Base-by-base conservation (phyloP, 2,113 vertebrate genomes). In the Leiothrix lutea region DNA sequence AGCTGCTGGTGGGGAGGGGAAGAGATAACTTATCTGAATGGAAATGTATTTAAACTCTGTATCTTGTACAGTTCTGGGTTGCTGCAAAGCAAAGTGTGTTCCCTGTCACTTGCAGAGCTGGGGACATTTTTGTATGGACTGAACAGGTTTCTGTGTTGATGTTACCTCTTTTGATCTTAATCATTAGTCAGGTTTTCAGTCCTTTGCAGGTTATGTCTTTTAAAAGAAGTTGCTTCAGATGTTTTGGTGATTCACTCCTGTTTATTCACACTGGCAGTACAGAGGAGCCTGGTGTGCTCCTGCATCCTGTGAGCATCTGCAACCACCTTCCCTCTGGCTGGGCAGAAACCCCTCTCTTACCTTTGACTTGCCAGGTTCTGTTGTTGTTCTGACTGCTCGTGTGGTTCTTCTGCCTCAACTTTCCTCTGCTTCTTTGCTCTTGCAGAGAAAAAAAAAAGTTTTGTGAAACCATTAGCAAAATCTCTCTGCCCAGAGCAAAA, bases 21-120 rank as follows among this genome's bases (percentile, higher is more conserved):
- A 94, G 80, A 90, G 89, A 91, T 36, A 91, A 67, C 26, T 85
- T 94, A 74, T 81, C 91, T 94, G 93, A 94, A 70, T 91, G 58
- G 89, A 72, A 94, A 85, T 74, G 38, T 74, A 70, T 94, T 95
- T 94, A 62, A 92, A 88, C 56, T 80, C 65, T 82, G 9, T 51
- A 11, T 92, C 47, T 92, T 40, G 60, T 61, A 26, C 42, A 11
- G 12, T 82, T 83, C 87, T 56, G 74, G n/a, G 29, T 54, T 80
- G n/a, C 58, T 78, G 74, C 36, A 45, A 90, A 70, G 58, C 51
- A 90, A 91, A 42, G 21, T 2, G 16, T 64, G 24, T 79, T 89
- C 57, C 25, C 31, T 66, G 33, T 50, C 29, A 29, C 47, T 35
- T 73, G 79, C 19, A 53, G 53, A 90, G 58, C 53, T 72, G 50